Evolutionary conservation across 2,797 vertebrate species (phyloP).

Genomic region (Rhincodon typus): DNA sequence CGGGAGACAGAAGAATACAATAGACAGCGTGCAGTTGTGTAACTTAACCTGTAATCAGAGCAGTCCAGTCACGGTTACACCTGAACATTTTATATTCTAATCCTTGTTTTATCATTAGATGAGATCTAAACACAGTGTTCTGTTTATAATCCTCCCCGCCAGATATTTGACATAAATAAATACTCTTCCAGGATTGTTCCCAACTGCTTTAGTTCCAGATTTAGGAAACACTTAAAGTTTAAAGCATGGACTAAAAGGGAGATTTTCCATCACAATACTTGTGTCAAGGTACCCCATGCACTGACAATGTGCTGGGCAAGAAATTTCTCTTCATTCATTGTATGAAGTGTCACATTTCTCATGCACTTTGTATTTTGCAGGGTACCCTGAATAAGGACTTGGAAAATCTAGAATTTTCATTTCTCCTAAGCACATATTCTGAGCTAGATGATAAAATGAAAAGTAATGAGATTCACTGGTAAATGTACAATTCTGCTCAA

Average conservation of each 20-base stretch:
- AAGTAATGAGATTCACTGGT: neutral
- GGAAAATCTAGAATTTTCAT: neutral
- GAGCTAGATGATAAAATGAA: neutral
- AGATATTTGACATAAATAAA: neutral
- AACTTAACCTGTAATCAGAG: neutral
- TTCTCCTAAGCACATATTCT: neutral
- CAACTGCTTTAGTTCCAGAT: neutral
- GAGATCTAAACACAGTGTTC: neutral
- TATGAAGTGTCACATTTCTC: neutral
- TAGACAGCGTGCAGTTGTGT: neutral
- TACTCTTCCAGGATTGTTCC: neutral
- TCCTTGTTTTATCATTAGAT: neutral
- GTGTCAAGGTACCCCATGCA: neutral
- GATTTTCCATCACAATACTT: neutral
- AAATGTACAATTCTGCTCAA: neutral
- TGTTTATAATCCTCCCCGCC: neutral
- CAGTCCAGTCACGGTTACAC: neutral
- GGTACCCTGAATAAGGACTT: neutral
- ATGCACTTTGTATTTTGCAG: neutral
- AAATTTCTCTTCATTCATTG: neutral
- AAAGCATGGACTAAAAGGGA: neutral
- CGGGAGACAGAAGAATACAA: constrained; percentile 9
- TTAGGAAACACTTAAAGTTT: neutral
- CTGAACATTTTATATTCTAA: neutral
- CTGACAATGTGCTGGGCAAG: neutral